A percentile compares a stretch with the other conserved stretches of the same genome.
These are phyloP conservation scores for Dicyrtomina minuta DNA, from an alignment of 2,888 invertebrate genomes.

Conservation along the genomic window DNA sequence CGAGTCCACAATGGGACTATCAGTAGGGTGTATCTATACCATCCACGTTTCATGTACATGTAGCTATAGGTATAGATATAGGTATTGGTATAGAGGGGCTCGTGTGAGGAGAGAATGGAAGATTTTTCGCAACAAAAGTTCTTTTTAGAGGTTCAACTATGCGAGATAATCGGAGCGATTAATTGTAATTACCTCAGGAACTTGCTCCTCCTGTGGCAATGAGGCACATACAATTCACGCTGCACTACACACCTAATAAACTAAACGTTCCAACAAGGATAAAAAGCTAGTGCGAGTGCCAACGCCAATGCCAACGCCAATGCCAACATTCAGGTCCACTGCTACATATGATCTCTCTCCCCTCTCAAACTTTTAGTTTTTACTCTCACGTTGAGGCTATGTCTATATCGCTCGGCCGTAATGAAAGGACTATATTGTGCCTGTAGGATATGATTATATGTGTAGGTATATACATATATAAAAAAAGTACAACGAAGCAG, in stretches of 20 bases:
- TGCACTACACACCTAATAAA: conserved; percentile 29
- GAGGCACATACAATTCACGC: conserved; percentile 25
- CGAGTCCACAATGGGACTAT: not conserved
- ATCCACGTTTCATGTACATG: not conserved
- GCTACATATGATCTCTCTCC: conserved; percentile 1
- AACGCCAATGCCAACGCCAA: no score
- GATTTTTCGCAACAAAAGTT: conserved; percentile 25
- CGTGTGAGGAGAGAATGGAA: not conserved
- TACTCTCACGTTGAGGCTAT: no score
- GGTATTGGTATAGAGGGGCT: no score
- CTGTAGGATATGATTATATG: no score
- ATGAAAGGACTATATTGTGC: no score
- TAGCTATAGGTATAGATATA: no score
- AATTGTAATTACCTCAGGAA: conserved; percentile 35
- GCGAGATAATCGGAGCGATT: conserved; percentile 38
- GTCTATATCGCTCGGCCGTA: no score
- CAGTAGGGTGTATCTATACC: not conserved
- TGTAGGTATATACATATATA: no score
- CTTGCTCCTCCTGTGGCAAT: conserved; percentile 22
- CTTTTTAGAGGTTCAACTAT: conserved; percentile 32
- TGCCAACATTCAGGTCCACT: not conserved
- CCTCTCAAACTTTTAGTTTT: not conserved
- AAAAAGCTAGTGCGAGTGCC: no score
- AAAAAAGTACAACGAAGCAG: no score
- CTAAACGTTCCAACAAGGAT: no score